A percentile compares a stretch with the other conserved stretches of the same genome.
These are phyloP conservation scores for Gila robusta DNA, from an alignment of 2,797 vertebrate species.

Conservation along the genomic window DNA sequence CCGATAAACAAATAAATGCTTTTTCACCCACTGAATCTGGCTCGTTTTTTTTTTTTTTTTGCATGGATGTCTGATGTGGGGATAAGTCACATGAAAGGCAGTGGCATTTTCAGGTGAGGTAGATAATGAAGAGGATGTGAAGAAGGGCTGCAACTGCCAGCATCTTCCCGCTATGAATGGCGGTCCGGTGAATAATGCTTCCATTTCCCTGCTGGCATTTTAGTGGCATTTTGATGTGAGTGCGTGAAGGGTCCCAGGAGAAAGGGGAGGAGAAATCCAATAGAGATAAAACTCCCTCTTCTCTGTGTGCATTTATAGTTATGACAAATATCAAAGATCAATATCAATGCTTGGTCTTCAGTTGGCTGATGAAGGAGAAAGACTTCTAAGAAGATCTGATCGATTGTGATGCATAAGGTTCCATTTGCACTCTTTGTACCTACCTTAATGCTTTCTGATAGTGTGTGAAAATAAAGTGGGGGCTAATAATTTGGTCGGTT, in stretches of 20 bases:
- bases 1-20: slow-evolving; percentile 31
- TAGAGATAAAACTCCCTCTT: slow-evolving; percentile 67
- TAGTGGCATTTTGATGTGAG: slow-evolving; percentile 83
- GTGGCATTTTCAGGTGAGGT: slow-evolving; percentile 72
- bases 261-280: slow-evolving; percentile 67
- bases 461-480: slow-evolving; percentile 23
- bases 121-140: slow-evolving; percentile 77
- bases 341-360: slow-evolving; percentile 67
- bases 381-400: slow-evolving; percentile 22
- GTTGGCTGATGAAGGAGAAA: slow-evolving; percentile 65
- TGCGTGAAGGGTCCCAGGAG: slow-evolving; percentile 68
- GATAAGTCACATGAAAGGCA: slow-evolving; percentile 60
- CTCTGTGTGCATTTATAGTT: slow-evolving; percentile 59
- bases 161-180: slow-evolving; percentile 68
- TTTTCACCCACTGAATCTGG: slow-evolving; percentile 1
- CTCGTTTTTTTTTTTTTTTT: slow-evolving; percentile 28
- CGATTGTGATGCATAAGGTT: slow-evolving; percentile 24
- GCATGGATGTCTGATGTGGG: slow-evolving; percentile 52
- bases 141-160: slow-evolving; percentile 61
- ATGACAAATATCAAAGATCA: slow-evolving; percentile 66
- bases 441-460: slow-evolving; percentile 1
- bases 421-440: slow-evolving; percentile 9
- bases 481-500: slow-evolving; percentile 44
- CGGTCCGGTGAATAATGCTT: slow-evolving; percentile 69
- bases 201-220: slow-evolving; percentile 81